Evolutionary conservation across 2,113 vertebrate genomes (phyloP).

Genomic region (Megaleporinus macrocephalus): DNA sequence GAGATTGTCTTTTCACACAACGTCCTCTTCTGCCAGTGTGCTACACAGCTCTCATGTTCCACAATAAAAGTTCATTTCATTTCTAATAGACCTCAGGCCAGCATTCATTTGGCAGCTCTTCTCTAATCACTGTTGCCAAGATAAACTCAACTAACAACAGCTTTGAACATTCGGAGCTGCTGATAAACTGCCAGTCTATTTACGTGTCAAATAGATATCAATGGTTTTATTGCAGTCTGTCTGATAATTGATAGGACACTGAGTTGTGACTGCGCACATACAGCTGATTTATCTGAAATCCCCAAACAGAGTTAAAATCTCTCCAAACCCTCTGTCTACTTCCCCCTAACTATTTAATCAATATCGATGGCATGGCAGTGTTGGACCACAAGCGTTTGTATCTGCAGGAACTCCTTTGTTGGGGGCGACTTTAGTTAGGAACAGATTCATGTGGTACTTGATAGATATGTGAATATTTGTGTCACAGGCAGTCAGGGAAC

Average conservation of each 20-base stretch:
- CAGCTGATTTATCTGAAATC: background rate
- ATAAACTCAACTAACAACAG: background rate
- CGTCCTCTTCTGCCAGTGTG: background rate
- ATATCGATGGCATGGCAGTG: background rate
- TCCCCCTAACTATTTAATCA: no score
- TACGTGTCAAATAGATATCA: background rate
- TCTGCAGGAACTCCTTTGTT: no score
- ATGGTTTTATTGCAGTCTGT: background rate
- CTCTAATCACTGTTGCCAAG: background rate
- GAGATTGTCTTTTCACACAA: background rate
- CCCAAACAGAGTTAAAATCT: no score
- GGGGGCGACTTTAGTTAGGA: no score
- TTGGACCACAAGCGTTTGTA: background rate
- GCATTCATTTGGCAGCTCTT: background rate
- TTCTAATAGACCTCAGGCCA: background rate
- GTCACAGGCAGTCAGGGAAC: background rate
- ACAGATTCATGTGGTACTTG: no score
- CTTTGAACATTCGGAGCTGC: conserved; percentile 3
- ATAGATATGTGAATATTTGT: no score
- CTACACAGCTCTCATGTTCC: background rate
- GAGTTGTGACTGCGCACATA: background rate
- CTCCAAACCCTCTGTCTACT: no score
- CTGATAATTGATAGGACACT: conserved; percentile 7
- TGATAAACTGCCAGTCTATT: background rate
- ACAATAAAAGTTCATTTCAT: background rate